Conservation (phyloP, 2,113 vertebrate genomes). For the Gnathochromis pfefferi region DNA sequence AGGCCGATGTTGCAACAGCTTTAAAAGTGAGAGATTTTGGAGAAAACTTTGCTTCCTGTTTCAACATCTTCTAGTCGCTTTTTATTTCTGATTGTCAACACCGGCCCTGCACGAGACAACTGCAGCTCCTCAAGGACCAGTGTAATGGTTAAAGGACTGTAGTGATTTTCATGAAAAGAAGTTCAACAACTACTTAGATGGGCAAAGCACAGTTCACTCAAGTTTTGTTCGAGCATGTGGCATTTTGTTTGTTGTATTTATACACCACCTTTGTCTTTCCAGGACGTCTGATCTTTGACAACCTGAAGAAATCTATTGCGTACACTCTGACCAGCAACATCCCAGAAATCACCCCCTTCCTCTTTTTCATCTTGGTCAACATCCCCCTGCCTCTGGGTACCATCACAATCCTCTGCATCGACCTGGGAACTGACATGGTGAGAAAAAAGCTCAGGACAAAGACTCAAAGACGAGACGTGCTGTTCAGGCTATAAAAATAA, state of each 20-base stretch:
- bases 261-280: neutral
- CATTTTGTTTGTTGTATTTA: neutral
- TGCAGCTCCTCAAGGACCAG: neutral
- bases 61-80: neutral
- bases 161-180: neutral
- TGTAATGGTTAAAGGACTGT: neutral
- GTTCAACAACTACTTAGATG: neutral
- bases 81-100: neutral
- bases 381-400: slow-evolving; percentile 87
- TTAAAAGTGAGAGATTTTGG: neutral
- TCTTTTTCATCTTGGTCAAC: slow-evolving; percentile 90
- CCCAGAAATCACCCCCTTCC: slow-evolving; percentile 89
- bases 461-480: neutral
- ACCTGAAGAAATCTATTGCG: slow-evolving; percentile 89
- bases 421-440: slow-evolving; percentile 91
- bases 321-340: slow-evolving; percentile 94
- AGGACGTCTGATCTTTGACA: slow-evolving; percentile 92
- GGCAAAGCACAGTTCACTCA: neutral
- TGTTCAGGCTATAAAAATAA: neutral
- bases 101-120: accelerated
- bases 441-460: neutral
- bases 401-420: slow-evolving; percentile 92
- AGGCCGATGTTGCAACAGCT: neutral
- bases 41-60: neutral
- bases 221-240: accelerated